phyloP scores from a whole-genome alignment of 2,888 invertebrate genomes.

The Drosophila rubida region DNA sequence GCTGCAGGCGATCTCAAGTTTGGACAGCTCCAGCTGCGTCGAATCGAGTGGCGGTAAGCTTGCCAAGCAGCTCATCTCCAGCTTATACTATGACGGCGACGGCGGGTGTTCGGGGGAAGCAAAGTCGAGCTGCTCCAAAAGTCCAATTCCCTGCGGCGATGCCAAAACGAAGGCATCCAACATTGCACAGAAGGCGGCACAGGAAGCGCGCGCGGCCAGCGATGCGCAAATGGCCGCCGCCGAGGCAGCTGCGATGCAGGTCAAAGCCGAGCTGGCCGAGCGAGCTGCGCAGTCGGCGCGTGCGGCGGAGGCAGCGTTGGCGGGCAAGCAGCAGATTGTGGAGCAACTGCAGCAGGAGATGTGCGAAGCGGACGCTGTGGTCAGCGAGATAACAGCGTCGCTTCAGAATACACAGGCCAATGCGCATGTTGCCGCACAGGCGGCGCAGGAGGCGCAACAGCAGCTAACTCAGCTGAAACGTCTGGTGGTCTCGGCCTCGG shows the following conservation, averaged over 20 bases:
- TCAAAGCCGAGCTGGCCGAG: constrained; percentile 89
- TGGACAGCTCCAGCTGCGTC: constrained; percentile 42
- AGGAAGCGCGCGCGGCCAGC: constrained; percentile 89
- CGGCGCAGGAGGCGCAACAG: constrained; percentile 87
- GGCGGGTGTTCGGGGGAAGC: neutral
- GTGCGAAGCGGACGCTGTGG: constrained; percentile 88
- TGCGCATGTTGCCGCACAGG: constrained; percentile 88
- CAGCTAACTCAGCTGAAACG: constrained; percentile 85
- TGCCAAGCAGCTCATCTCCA: constrained; percentile 5
- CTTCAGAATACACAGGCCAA: constrained; percentile 88
- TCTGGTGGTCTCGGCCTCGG: constrained; percentile 86
- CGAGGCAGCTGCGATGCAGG: constrained; percentile 90
- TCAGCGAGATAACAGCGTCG: constrained; percentile 87
- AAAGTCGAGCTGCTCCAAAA: neutral
- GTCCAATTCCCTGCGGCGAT: constrained; percentile 8
- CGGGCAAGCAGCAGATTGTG: constrained; percentile 89
- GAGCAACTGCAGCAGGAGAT: constrained; percentile 89
- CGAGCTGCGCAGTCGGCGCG: constrained; percentile 90
- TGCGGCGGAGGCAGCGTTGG: constrained; percentile 89
- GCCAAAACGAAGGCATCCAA: constrained; percentile 86
- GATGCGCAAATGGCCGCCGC: constrained; percentile 91
- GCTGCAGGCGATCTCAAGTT: constrained; percentile 24
- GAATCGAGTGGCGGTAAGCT: neutral
- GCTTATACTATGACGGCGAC: neutral
- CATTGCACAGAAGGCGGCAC: constrained; percentile 91